phyloP scores from a whole-genome alignment of 1,140 invertebrate species.

The Mesaphorura yosii region DNA sequence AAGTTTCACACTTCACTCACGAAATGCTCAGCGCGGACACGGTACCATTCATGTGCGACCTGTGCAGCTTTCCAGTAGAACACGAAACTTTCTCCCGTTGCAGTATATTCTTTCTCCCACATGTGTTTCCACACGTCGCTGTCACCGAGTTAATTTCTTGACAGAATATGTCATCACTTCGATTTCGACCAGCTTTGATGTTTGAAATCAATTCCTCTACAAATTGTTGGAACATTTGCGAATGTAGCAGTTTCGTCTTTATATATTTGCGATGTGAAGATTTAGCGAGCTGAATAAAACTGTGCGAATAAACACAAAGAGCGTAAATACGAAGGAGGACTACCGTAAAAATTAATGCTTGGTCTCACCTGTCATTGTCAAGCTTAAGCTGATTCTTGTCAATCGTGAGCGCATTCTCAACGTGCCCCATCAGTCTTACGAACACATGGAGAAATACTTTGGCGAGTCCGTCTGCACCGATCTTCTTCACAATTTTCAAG shows the following conservation, averaged over 20 bases:
- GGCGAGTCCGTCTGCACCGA: slow-evolving; percentile 76
- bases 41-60: no score
- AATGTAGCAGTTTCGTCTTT: slow-evolving; percentile 62
- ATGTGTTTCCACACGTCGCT: no score
- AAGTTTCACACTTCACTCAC: no score
- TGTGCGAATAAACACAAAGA: slow-evolving; percentile 10
- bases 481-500: slow-evolving; percentile 35
- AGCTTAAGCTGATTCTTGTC: slow-evolving; percentile 21
- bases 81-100: no score
- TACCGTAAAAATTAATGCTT: background rate
- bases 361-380: slow-evolving; percentile 14
- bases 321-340: background rate
- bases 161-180: no score
- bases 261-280: slow-evolving; percentile 21
- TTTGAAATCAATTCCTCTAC: slow-evolving; percentile 85
- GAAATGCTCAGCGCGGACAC: no score
- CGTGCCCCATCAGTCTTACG: slow-evolving; percentile 83
- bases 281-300: slow-evolving; percentile 25
- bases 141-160: no score
- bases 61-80: no score
- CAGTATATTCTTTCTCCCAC: no score
- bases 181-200: no score
- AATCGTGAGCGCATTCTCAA: slow-evolving; percentile 68
- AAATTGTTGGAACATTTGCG: slow-evolving; percentile 96
- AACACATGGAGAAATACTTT: slow-evolving; percentile 77